Conservation (phyloP, 2,113 vertebrate genomes). For the Calonectris borealis region DNA sequence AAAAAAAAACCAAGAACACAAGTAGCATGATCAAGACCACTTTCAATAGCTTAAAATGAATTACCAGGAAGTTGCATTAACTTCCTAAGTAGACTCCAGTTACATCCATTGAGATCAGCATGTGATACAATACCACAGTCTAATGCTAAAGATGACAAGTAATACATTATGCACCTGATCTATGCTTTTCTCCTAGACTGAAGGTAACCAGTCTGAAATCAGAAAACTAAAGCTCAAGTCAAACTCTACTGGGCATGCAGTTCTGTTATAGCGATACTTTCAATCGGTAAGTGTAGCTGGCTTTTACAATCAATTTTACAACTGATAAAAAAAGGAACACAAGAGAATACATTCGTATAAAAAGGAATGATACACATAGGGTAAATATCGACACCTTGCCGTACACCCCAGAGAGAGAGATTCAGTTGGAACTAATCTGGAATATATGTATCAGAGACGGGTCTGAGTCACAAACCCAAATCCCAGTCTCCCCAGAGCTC, state of each 20-base stretch:
- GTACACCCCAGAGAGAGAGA: neutral
- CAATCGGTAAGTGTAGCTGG: constrained; percentile 41
- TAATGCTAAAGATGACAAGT: constrained; percentile 51
- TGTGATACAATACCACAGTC: constrained; percentile 41
- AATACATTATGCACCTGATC: constrained; percentile 42
- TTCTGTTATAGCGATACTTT: constrained; percentile 63
- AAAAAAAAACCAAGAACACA: constrained; percentile 49
- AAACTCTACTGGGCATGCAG: constrained; percentile 59
- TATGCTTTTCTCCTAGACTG: constrained; percentile 19
- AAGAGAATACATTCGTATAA: constrained; percentile 67
- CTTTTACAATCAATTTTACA: constrained; percentile 64
- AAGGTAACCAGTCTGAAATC: constrained; percentile 5
- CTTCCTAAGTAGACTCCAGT: constrained; percentile 36
- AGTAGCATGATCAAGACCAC: constrained; percentile 62
- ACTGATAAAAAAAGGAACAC: constrained; percentile 25
- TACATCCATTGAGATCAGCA: constrained; percentile 28
- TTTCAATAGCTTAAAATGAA: constrained; percentile 63
- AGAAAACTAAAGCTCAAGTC: constrained; percentile 38
- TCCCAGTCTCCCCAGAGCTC: neutral
- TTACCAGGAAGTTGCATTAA: constrained; percentile 8
- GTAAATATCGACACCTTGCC: constrained; percentile 2
- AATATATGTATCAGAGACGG: accelerated
- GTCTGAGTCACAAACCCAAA: neutral
- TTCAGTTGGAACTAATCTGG: neutral
- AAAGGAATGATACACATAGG: constrained; percentile 54